phyloP scores from a whole-genome alignment of 2,888 invertebrate species.

The Caenorhabditis parvicauda region DNA sequence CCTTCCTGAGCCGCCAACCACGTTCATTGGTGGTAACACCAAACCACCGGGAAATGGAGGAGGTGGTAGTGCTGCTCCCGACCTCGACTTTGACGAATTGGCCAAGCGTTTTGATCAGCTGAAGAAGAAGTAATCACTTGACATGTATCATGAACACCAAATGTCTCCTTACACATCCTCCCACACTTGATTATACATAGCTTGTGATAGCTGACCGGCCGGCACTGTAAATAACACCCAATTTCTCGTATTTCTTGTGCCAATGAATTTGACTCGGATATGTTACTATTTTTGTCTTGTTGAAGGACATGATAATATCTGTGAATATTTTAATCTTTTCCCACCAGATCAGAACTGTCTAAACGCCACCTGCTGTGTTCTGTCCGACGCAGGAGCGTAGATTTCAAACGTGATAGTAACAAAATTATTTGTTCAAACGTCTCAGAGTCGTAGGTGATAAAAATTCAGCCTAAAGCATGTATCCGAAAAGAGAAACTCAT shows the following conservation, averaged over 20 bases:
- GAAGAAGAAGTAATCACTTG: constrained; percentile 38
- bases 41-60: constrained; percentile 5
- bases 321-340: too few relatives aligned
- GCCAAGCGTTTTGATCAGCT: constrained; percentile 52
- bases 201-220: constrained; percentile 12
- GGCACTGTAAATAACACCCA: neutral
- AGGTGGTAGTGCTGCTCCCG: constrained; percentile 16
- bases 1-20: constrained; percentile 53
- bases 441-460: too few relatives aligned
- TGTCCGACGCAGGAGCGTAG: too few relatives aligned
- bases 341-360: too few relatives aligned
- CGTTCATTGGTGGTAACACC: constrained; percentile 21
- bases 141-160: neutral
- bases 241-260: constrained; percentile 1
- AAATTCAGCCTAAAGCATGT: too few relatives aligned
- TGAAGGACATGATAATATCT: too few relatives aligned
- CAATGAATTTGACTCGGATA: neutral
- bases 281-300: too few relatives aligned
- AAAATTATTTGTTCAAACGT: too few relatives aligned
- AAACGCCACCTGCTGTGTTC: too few relatives aligned
- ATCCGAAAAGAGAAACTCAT: too few relatives aligned
- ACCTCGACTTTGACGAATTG: constrained; percentile 53
- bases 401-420: too few relatives aligned
- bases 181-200: constrained; percentile 12
- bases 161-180: neutral